A percentile compares a stretch with the other conserved stretches of the same genome.
Evolutionary conservation across 1,140 invertebrate genomes (phyloP).

Genomic region (Bilobella aurantiaca): DNA sequence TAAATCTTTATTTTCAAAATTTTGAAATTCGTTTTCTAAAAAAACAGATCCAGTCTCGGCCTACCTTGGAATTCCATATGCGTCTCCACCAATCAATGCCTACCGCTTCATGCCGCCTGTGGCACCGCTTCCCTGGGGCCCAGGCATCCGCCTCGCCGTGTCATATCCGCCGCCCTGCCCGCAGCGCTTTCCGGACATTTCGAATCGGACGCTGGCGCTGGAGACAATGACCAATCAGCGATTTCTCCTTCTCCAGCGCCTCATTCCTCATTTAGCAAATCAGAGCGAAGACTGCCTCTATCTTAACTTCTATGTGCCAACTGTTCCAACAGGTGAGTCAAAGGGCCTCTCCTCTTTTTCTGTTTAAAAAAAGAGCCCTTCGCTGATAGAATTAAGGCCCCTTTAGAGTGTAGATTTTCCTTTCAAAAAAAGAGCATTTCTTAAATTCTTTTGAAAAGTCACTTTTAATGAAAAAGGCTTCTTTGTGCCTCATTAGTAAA

Average conservation of each 20-base stretch:
- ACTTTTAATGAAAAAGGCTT: no score
- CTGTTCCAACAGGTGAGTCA: constrained; percentile 21
- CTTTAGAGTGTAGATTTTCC: no score
- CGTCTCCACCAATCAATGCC: constrained; percentile 31
- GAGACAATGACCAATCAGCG: constrained; percentile 56
- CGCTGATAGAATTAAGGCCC: no score
- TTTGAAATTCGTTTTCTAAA: background rate
- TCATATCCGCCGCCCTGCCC: constrained; percentile 65
- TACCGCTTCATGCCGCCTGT: constrained; percentile 34
- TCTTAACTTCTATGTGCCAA: constrained; percentile 50
- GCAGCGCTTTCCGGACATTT: constrained; percentile 59
- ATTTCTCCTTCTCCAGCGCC: constrained; percentile 53
- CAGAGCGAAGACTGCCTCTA: constrained; percentile 83
- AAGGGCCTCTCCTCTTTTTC: no score
- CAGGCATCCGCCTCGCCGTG: constrained; percentile 59
- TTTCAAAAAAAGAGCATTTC: no score
- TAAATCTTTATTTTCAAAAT: no score
- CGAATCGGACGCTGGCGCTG: constrained; percentile 57
- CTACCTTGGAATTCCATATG: constrained; percentile 30
- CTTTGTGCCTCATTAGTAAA: background rate
- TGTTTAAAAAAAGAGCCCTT: no score
- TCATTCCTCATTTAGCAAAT: constrained; percentile 56
- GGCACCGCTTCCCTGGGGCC: constrained; percentile 48
- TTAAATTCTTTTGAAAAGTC: no score
- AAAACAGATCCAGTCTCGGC: constrained; percentile 30